These are phyloP conservation scores for Pissodes strobi DNA, from an alignment of 1,140 invertebrate species.

Conservation along the genomic window DNA sequence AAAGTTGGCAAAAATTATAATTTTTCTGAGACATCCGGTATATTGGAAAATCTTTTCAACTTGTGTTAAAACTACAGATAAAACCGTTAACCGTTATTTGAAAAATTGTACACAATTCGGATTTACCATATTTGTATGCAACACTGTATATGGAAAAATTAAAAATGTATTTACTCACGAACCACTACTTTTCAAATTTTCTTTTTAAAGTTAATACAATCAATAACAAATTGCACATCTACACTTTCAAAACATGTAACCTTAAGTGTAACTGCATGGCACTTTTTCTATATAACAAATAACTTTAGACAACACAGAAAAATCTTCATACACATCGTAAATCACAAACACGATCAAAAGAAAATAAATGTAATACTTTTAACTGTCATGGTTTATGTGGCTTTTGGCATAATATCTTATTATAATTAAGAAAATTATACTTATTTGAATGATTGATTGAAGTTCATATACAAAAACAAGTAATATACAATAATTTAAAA, in stretches of 20 bases:
- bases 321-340: constrained; percentile 1
- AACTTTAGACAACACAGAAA: background rate
- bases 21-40: too few species aligned
- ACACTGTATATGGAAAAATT: too few species aligned
- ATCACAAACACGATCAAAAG: background rate
- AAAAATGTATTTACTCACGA: too few species aligned
- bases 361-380: constrained; percentile 9
- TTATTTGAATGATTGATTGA: background rate
- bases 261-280: constrained; percentile 18
- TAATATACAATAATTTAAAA: constrained; percentile 34
- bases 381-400: constrained; percentile 29
- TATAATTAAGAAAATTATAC: constrained; percentile 12
- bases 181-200: too few species aligned
- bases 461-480: constrained; percentile 21
- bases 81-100: too few species aligned
- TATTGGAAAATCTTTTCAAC: too few species aligned
- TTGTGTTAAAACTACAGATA: too few species aligned
- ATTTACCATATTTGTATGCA: too few species aligned
- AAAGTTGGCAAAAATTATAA: too few species aligned
- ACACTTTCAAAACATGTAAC: constrained; percentile 2
- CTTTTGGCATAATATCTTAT: constrained; percentile 7
- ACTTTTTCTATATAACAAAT: constrained; percentile 4
- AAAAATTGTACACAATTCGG: too few species aligned
- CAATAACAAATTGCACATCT: background rate
- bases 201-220: too few species aligned